Conservation (phyloP, 2,113 vertebrate genomes). For the Proterorhinus semilunaris region DNA sequence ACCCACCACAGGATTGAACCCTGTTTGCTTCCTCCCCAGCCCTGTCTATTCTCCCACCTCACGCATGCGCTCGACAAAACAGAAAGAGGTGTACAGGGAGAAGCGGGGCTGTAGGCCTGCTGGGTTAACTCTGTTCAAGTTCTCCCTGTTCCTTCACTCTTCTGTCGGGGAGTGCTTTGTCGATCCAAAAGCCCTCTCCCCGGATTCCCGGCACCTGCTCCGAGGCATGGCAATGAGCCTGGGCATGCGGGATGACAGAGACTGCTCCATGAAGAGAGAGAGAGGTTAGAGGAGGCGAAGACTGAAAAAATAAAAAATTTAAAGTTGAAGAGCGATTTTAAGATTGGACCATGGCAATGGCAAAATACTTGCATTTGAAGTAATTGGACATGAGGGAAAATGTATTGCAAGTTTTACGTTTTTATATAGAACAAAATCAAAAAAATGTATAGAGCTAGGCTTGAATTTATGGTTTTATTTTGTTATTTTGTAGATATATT, state of each 20-base stretch:
- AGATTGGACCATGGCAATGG: not conserved
- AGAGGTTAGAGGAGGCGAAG: conserved; percentile 8
- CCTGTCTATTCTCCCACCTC: conserved; percentile 36
- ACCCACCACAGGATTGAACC: not conserved
- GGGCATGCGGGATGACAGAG: conserved; percentile 38
- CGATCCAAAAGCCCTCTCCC: conserved; percentile 59
- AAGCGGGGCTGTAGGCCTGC: conserved; percentile 25
- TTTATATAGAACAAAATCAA: too few relatives aligned
- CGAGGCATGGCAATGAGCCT: conserved; percentile 65
- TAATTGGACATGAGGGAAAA: not conserved
- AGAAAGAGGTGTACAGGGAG: conserved; percentile 19
- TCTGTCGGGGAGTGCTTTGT: conserved; percentile 63
- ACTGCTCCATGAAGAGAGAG: conserved; percentile 33
- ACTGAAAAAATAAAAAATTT: conserved; percentile 1
- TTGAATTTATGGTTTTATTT: too few relatives aligned
- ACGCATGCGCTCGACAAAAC: conserved; percentile 10
- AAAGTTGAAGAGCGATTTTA: conserved; percentile 18
- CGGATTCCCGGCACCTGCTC: conserved; percentile 60
- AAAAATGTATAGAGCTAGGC: too few relatives aligned
- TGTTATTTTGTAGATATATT: too few relatives aligned
- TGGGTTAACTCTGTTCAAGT: conserved; percentile 76
- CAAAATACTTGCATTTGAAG: not conserved
- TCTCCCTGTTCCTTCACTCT: conserved; percentile 62
- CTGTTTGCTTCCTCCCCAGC: conserved; percentile 1
- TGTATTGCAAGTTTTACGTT: too few relatives aligned